These are phyloP conservation scores for Enteromius mattozi DNA, from an alignment of 2,797 vertebrate genomes.

Conservation along the genomic window DNA sequence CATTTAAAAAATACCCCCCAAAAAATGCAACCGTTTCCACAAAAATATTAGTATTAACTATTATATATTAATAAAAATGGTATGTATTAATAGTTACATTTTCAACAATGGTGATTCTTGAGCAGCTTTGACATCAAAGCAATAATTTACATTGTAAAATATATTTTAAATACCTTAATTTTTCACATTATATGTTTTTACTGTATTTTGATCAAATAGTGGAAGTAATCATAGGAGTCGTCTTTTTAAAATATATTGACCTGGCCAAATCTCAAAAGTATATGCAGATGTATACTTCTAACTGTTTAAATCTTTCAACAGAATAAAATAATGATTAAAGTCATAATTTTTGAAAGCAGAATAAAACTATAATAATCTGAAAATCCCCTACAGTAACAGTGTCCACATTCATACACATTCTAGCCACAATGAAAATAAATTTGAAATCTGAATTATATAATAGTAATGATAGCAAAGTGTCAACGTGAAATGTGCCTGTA, in stretches of 20 bases:
- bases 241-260: background rate
- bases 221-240: too few species aligned
- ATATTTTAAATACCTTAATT: too few species aligned
- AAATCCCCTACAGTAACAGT: background rate
- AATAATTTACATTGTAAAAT: background rate
- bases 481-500: background rate
- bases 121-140: too few species aligned
- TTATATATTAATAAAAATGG: background rate
- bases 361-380: background rate
- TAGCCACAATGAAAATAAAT: background rate
- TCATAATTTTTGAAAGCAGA: background rate
- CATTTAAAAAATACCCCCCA: background rate
- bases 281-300: background rate
- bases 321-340: background rate
- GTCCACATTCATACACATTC: background rate
- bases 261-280: background rate
- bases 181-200: background rate
- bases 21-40: background rate
- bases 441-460: background rate
- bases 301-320: background rate
- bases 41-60: background rate
- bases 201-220: background rate
- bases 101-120: too few species aligned
- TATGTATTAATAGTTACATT: background rate
- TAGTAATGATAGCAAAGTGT: background rate